phyloP scores from a whole-genome alignment of 2,888 invertebrate species.

The Melinaea menophilus region DNA sequence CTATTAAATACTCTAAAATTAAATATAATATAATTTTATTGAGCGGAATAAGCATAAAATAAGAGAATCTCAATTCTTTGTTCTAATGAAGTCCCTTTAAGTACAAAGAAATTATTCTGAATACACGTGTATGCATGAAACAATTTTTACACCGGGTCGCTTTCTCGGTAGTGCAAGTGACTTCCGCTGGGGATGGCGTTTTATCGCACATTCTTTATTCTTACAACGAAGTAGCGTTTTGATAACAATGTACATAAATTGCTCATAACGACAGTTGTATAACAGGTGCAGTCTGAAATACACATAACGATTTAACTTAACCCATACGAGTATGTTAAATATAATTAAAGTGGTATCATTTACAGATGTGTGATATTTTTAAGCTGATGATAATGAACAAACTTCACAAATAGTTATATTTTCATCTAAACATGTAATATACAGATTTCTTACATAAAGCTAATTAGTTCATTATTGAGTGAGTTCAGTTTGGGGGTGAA shows the following conservation, averaged over 20 bases:
- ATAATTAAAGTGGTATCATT: no score
- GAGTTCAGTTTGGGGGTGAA: no score
- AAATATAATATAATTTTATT: no score
- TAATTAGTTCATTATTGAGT: no score
- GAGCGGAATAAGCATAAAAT: not conserved
- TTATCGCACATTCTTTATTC: constrained; percentile 11
- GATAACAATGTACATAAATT: constrained; percentile 4
- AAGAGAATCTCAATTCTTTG: not conserved
- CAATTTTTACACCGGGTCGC: constrained; percentile 20
- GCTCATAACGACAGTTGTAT: not conserved
- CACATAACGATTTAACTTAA: not conserved
- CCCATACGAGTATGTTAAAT: no score
- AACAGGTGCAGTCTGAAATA: not conserved
- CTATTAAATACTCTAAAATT: no score
- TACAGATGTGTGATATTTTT: no score
- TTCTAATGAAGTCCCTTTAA: not conserved
- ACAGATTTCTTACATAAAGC: no score
- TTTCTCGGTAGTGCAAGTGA: constrained; percentile 11
- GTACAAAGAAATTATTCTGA: constrained; percentile 17
- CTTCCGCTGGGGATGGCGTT: constrained; percentile 8
- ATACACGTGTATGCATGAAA: constrained; percentile 17
- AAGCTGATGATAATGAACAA: no score
- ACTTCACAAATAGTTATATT: no score
- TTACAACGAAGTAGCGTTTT: constrained; percentile 7
- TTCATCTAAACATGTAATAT: no score